A percentile compares a stretch with the other conserved stretches of the same genome.
Evolutionary conservation across 2,797 vertebrate species (phyloP).

Genomic region (Cirrhinus molitorella): DNA sequence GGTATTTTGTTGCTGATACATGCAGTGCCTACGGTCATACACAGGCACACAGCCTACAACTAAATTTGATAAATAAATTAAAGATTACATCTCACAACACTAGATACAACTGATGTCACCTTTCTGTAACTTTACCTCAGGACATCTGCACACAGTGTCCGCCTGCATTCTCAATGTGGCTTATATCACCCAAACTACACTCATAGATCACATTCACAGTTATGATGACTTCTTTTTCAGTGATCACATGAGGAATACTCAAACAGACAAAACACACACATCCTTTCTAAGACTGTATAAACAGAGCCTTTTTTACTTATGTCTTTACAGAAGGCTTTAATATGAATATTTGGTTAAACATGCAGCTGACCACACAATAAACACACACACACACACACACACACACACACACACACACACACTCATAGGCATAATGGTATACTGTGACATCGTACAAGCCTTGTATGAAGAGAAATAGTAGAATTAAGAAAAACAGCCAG

Average conservation of each 20-base stretch:
- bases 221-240: not conserved
- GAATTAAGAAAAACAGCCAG: not conserved
- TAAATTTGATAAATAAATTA: constrained; percentile 66
- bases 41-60: constrained; percentile 36
- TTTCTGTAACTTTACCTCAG: constrained; percentile 48
- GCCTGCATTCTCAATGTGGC: not conserved
- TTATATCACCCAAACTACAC: not conserved
- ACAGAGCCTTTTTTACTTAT: not conserved
- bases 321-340: not conserved
- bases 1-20: constrained; percentile 39
- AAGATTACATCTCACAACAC: constrained; percentile 76
- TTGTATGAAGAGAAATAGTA: not conserved
- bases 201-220: not conserved
- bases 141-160: constrained; percentile 10
- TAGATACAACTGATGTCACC: constrained; percentile 71
- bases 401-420: too few relatives aligned
- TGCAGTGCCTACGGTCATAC: constrained; percentile 22
- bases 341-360: not conserved
- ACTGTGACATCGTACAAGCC: not conserved
- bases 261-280: not conserved
- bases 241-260: not conserved
- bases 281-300: not conserved
- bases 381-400: not conserved
- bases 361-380: not conserved
- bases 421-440: not conserved